Evolutionary conservation across 2,797 vertebrate genomes (phyloP), one percentile per base, ranked within the genome.

Genomic region (Syngnathus rostellatus): DNA sequence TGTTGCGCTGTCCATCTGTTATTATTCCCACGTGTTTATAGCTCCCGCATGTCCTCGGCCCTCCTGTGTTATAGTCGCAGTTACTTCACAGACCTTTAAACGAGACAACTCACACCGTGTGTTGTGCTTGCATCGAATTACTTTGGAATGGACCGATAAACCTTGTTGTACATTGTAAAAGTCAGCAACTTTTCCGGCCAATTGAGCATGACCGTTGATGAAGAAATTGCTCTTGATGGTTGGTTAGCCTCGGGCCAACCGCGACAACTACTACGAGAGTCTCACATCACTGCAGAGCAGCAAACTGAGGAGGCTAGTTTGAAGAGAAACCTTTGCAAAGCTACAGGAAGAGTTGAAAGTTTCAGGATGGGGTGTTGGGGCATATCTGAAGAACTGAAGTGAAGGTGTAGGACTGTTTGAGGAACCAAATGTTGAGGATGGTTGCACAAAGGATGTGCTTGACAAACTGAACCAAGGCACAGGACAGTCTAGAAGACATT

Each of bases 101-200:
- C 41, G 12, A 16, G n/a, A 45, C 40, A 8, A 9, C 41, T 62
- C 21, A 23, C 12, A 45, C 5, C 7, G 40, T 62, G 11, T 45
- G 60, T 62, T 62, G 60, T 16, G 60, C n/a, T 43, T 16, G 2
- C n/a, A 14, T 8, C 59, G 16, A 12, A 14, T 43, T 62, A 62
- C 10, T 62, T 62, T 25, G 8, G 41, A 45, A 46, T 62, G 21
- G 60, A 21, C 21, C 16, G 41, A 45, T 45, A 43, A 61, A 61
- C n/a, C 39, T 21, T 41, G 31, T 21, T 6, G 39, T 41, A 38
- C 11, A 11, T 11, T n/a, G n/a, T 61, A 61, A 61, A 62, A 43
- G 60, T 62, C 60, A 62, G 60, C 60, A 62, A 62, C 41, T 62
- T 62, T 62, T 62, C 41, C 41, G 60, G 25, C 60, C 60, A 62